These are phyloP conservation scores for Sebastes minor DNA, from an alignment of 2,797 vertebrate species.

Conservation along the genomic window DNA sequence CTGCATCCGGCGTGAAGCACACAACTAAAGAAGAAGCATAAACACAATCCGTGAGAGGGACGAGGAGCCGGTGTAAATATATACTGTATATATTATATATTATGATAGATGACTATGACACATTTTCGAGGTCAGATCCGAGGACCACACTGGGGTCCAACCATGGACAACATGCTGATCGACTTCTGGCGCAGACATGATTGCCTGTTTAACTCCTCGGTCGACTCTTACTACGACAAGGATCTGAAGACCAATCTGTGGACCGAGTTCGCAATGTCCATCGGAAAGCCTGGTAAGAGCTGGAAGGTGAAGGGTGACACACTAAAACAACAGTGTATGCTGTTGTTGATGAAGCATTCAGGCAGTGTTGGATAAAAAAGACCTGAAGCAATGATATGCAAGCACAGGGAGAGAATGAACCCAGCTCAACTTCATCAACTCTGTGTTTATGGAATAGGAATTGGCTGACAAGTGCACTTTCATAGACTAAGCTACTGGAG, in stretches of 20 bases:
- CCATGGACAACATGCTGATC: constrained; percentile 51
- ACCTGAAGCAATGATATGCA: not conserved
- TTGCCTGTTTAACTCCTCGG: constrained; percentile 48
- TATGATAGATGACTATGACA: constrained; percentile 15
- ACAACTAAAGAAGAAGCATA: not conserved
- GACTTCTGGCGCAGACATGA: constrained; percentile 55
- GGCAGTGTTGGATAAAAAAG: not conserved
- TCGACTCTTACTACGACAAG: constrained; percentile 39
- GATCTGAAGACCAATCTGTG: constrained; percentile 42
- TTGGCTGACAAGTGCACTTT: too few relatives aligned
- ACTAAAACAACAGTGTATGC: not conserved
- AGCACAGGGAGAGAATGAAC: not conserved
- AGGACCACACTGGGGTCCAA: constrained; percentile 45
- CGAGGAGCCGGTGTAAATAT: too few relatives aligned
- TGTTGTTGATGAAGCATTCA: not conserved
- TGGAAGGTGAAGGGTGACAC: too few relatives aligned
- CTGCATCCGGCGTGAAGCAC: not conserved
- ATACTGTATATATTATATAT: too few relatives aligned
- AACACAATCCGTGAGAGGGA: not conserved
- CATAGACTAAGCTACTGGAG: too few relatives aligned
- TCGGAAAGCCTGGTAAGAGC: constrained; percentile 43
- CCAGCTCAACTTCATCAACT: not conserved
- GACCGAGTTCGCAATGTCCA: constrained; percentile 25
- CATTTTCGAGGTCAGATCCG: constrained; percentile 51
- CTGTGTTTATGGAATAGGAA: not conserved